A percentile compares a stretch with the other conserved stretches of the same genome.
phyloP scores from a whole-genome alignment of 2,797 vertebrate species.

The Sardinella longiceps region DNA sequence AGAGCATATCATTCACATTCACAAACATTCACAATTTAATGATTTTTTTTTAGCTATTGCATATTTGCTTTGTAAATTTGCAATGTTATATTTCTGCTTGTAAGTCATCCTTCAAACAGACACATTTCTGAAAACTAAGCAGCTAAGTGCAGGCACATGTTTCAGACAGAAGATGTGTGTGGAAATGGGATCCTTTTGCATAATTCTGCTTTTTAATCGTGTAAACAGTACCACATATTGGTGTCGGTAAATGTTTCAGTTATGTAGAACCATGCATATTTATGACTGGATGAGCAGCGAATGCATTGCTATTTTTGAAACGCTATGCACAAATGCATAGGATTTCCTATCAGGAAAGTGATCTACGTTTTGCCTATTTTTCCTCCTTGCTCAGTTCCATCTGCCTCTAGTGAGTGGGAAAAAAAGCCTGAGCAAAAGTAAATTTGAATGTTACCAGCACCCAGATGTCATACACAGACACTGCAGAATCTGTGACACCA shows the following conservation, averaged over 20 bases:
- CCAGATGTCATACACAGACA: neutral
- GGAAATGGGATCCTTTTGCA: neutral
- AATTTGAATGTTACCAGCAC: neutral
- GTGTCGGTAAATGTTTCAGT: conserved; percentile 6
- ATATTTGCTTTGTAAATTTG: neutral
- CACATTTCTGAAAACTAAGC: neutral
- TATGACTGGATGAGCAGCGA: neutral
- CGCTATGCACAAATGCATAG: conserved; percentile 23
- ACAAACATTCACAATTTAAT: neutral
- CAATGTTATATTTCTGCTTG: neutral
- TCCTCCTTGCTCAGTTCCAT: conserved; percentile 18
- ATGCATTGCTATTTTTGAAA: conserved; percentile 5
- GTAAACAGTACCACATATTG: conserved; percentile 2
- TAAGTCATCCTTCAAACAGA: neutral
- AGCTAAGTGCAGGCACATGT: neutral
- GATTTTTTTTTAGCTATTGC: neutral
- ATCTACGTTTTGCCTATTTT: conserved; percentile 6
- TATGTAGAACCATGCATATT: conserved; percentile 22
- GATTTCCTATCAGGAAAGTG: conserved; percentile 5
- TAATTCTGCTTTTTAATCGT: conserved; percentile 14
- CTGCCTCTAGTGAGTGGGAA: neutral
- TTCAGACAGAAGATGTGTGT: neutral
- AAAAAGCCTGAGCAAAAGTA: neutral
- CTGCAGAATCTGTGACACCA: neutral
- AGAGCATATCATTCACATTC: no score